A percentile compares a stretch with the other conserved stretches of the same genome.
Conservation (phyloP, 2,113 vertebrate genomes). For the Pantherophis guttatus region DNA sequence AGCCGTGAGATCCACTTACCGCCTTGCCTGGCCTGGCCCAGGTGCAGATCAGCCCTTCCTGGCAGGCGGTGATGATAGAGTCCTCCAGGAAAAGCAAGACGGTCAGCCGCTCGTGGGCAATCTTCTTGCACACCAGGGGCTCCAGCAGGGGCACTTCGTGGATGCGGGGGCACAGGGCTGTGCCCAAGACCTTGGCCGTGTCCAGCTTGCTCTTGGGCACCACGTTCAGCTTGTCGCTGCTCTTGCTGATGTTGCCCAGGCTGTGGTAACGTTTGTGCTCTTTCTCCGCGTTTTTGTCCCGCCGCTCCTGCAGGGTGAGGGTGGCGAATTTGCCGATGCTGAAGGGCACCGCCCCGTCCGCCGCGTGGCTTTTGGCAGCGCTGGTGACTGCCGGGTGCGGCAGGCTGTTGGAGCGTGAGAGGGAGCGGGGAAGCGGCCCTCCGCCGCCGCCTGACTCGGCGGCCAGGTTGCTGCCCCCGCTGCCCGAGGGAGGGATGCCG, state of each 20-base stretch:
- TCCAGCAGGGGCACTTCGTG: constrained; percentile 89
- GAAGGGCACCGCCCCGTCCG: constrained; percentile 59
- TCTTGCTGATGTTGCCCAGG: constrained; percentile 86
- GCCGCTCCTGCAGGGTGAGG: constrained; percentile 75
- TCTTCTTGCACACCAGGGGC: constrained; percentile 92
- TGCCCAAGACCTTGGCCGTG: constrained; percentile 83
- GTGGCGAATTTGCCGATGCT: constrained; percentile 86
- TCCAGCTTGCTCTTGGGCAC: constrained; percentile 74
- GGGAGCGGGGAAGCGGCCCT: constrained; percentile 76
- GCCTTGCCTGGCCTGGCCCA: constrained; percentile 87
- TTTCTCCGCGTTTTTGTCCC: constrained; percentile 63
- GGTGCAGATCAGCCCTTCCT: constrained; percentile 90
- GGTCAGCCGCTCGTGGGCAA: constrained; percentile 86
- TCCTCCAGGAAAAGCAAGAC: constrained; percentile 93
- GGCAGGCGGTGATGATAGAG: constrained; percentile 91
- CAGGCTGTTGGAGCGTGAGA: constrained; percentile 90
- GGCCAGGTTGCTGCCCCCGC: constrained; percentile 64
- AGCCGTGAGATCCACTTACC: constrained; percentile 62
- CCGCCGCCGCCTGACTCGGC: not conserved
- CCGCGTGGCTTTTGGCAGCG: constrained; percentile 60
- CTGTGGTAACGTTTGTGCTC: constrained; percentile 91
- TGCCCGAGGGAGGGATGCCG: constrained; percentile 65
- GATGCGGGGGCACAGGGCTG: constrained; percentile 86
- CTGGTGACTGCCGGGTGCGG: constrained; percentile 80
- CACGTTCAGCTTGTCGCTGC: constrained; percentile 80